Evolutionary conservation across 2,797 vertebrate genomes (phyloP), one percentile per base, ranked within the genome.

Genomic region (Liparis tanakae): DNA sequence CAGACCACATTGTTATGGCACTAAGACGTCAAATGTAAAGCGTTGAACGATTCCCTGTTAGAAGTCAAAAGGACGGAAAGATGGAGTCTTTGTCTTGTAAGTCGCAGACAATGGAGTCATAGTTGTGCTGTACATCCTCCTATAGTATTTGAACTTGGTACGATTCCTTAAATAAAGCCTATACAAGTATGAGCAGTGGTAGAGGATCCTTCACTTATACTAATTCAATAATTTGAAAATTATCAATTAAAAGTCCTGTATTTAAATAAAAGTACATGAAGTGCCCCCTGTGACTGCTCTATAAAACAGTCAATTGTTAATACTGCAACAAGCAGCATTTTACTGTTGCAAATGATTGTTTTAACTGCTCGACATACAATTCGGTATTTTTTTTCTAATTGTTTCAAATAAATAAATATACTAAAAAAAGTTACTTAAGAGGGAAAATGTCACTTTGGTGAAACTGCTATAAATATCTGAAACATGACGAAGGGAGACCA

Each of bases 1-100:
- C 73, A 88, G 92, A 92, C 93, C 91, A 83, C 93, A 92, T 91
- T 70, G 51, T 93, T 93, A 88, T 85, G 84, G 86, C 85, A 78
- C 87, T 62, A 85, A 80, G 78, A 88, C 86, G 87, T 88, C 83
- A 90, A 85, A 92, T 90, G 86, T 89, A 91, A 86, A 88, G 83
- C 85, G 87, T 83, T 82, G 87, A 91, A 86, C 56, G 33, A 87
- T 84, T 70, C 58, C 81, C 85, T 86, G 75, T 85, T 74, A 84
- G 72, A 53, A 89, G 76, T 66, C 67, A 72, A 78, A 76, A 60
- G 85, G 74, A 56, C 73, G n/a, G 70, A 72, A 74, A 80, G 85
- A 89, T 76, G 85, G 87, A 83, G 87, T 80, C 77, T 87, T 90
- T 87, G 88, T 89, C 74, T 87, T 78, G 78, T 66, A 82, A 90